Evolutionary conservation across 2,797 vertebrate species (phyloP).

Genomic region (Microcaecilia unicolor): DNA sequence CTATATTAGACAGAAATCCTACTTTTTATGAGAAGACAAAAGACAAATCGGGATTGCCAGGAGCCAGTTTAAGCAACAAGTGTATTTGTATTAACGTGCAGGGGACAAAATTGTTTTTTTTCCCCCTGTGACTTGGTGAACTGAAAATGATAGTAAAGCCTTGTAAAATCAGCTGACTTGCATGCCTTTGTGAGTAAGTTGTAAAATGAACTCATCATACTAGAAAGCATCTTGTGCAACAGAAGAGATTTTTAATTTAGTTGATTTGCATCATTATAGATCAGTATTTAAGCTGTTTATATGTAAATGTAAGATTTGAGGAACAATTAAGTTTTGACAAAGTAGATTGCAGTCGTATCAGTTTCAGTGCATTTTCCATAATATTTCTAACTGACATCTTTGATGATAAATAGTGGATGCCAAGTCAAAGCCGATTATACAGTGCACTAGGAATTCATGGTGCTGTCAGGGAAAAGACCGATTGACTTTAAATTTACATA

Average conservation of each 20-base stretch:
- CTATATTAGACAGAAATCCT: too few species aligned
- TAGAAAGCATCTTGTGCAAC: slow-evolving; percentile 39
- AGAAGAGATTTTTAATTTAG: slow-evolving; percentile 65
- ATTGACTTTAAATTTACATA: slow-evolving; percentile 99
- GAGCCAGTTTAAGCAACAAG: too few species aligned
- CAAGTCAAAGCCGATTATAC: slow-evolving; percentile 97
- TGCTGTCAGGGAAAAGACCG: slow-evolving; percentile 85
- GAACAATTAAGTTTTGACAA: slow-evolving; percentile 79
- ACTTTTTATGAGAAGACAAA: too few species aligned
- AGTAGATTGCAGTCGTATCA: slow-evolving; percentile 72
- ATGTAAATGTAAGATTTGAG: slow-evolving; percentile 74
- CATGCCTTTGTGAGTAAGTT: slow-evolving; percentile 38
- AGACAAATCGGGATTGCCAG: too few species aligned
- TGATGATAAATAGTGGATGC: slow-evolving; percentile 83
- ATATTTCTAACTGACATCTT: slow-evolving; percentile 81
- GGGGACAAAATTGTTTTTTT: slow-evolving; percentile 30
- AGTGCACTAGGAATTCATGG: slow-evolving; percentile 85
- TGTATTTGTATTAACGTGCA: too few species aligned
- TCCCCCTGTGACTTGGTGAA: slow-evolving; percentile 28
- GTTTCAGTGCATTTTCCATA: slow-evolving; percentile 66
- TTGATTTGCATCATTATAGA: slow-evolving; percentile 72
- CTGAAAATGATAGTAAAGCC: slow-evolving; percentile 32
- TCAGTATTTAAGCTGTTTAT: slow-evolving; percentile 67
- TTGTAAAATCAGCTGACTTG: slow-evolving; percentile 25
- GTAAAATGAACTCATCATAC: slow-evolving; percentile 52